These are phyloP conservation scores for Chaetura pelagica DNA, from an alignment of 2,113 vertebrate genomes.

Conservation along the genomic window DNA sequence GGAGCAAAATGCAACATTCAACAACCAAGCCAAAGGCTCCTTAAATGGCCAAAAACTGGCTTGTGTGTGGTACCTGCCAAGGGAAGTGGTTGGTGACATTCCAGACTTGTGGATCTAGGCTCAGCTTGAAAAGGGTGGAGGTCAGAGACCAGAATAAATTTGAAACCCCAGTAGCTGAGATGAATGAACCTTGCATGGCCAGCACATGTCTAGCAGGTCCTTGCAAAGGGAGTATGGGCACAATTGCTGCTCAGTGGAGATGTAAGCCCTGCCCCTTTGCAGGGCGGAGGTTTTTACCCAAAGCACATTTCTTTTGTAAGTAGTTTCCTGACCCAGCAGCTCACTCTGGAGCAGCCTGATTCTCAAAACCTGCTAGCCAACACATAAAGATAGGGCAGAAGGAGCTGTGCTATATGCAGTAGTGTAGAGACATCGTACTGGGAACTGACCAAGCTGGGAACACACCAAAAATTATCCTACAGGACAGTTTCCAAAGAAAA, in stretches of 20 bases:
- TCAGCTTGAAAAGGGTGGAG: neutral
- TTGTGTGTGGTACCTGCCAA: accelerated
- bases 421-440: neutral
- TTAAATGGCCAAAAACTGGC: accelerated
- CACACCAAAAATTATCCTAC: neutral
- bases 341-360: neutral
- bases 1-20: no score
- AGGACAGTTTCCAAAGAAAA: neutral
- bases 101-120: neutral
- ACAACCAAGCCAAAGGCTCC: neutral
- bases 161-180: neutral
- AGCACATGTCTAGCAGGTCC: accelerated
- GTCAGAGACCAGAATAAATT: neutral
- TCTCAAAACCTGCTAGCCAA: neutral
- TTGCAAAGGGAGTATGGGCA: neutral
- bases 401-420: no score
- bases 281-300: neutral
- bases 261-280: neutral
- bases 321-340: neutral
- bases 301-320: neutral
- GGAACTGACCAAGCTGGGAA: neutral
- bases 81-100: neutral
- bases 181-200: neutral
- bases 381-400: accelerated
- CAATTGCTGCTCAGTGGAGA: neutral